Evolutionary conservation across 2,113 vertebrate species (phyloP).

Genomic region (Hippocampus comes): DNA sequence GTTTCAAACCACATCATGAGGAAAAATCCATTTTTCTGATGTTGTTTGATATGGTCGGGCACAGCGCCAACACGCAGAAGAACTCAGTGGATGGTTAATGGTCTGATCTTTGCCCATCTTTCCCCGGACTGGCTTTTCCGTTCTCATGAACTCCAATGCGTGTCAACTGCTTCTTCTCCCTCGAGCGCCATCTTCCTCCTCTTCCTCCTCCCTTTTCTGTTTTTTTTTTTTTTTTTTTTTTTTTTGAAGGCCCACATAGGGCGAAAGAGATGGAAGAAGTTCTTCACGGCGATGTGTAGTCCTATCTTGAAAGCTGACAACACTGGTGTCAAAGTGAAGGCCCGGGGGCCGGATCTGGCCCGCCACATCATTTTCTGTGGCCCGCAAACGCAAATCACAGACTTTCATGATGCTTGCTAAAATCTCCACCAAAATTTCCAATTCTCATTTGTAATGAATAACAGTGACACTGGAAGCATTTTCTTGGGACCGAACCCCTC

Average conservation of each 20-base stretch:
- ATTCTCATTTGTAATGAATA: no score
- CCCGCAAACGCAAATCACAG: no score
- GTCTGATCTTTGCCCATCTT: slow-evolving; percentile 21
- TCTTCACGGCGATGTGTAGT: not conserved
- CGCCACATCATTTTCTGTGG: no score
- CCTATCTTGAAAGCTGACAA: no score
- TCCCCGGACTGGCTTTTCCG: slow-evolving; percentile 31
- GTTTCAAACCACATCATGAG: not conserved
- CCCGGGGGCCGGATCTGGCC: no score
- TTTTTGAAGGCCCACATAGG: slow-evolving; percentile 8
- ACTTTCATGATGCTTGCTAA: no score
- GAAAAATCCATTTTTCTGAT: not conserved
- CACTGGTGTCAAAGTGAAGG: no score
- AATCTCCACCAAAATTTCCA: no score
- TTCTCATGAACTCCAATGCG: slow-evolving; percentile 60
- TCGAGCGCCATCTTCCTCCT: slow-evolving; percentile 37
- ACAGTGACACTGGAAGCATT: no score
- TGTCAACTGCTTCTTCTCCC: slow-evolving; percentile 36
- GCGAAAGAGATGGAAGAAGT: slow-evolving; percentile 9
- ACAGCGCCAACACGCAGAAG: slow-evolving; percentile 14
- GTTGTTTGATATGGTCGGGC: not conserved
- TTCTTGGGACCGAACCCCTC: no score
- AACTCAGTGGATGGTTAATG: slow-evolving; percentile 4
- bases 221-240: slow-evolving; percentile 28
- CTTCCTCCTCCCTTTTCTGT: slow-evolving; percentile 19